Evolutionary conservation across 2,797 vertebrate species (phyloP), one percentile per base, ranked within the genome.

Genomic region (Crenuchus spilurus): DNA sequence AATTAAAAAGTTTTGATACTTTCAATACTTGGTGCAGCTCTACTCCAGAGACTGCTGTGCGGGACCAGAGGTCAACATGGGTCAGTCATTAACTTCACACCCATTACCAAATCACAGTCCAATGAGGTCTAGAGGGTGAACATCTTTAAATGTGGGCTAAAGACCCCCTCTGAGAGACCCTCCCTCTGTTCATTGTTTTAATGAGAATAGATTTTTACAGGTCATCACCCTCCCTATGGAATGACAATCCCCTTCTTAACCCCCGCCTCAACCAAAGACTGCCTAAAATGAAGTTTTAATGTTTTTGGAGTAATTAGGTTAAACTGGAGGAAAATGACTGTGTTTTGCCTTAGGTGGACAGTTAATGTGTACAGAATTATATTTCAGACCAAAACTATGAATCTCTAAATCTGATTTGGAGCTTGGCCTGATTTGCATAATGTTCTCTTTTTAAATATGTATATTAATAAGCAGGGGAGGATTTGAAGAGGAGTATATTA

Each of bases 231-330:
- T 39, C 22, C 44, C 41, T 4, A 58, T 10, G 28, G n/a, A 58
- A 58, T 35, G 31, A 33, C 5, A 28, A 20, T 2, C 51, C 52
- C 57, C 44, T 30, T 10, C 5, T 52, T 9, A 20, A 16, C 20
- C 22, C 24, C 14, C 1, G 35, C 13, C 8, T 3, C 33, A 31
- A 30, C 28, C 30, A 33, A n/a, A 49, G 24, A 31, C 24, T 42
- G 70, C 9, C 54, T 35, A 16, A 81, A 86, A 86, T 87, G 75
- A 77, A 82, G 83, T 87, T 88, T 88, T 85, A 89, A 89, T 89
- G 86, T 88, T 89, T 87, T 80, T 70, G 74, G 78, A 76, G 80
- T 88, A 89, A 89, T 91, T 90, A 87, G 87, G 85, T 87, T 87
- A 85, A 87, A 87, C 78, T 82, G 82, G 78, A 80, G 63, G 66